phyloP scores from a whole-genome alignment of 2,113 vertebrate genomes.

The Leptosomus discolor region DNA sequence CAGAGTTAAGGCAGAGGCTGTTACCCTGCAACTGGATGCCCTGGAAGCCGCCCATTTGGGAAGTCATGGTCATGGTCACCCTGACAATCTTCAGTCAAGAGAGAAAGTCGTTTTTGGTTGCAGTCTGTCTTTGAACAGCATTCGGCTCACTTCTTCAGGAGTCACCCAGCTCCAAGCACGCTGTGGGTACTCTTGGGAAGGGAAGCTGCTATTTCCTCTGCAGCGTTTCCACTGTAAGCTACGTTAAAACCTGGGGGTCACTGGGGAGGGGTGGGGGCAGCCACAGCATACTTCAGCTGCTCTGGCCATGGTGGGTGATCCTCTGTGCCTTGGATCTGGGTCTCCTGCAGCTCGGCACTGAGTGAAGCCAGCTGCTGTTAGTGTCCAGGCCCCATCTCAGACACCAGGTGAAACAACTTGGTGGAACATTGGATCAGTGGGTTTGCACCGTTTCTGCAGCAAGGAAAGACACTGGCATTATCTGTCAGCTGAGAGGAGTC shows the following conservation, averaged over 20 bases:
- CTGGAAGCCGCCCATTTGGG: not conserved
- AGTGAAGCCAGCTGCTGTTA: not conserved
- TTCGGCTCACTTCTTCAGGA: not conserved
- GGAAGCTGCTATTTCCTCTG: not conserved
- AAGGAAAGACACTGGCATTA: not conserved
- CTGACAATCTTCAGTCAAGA: not conserved
- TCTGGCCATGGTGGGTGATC: no score
- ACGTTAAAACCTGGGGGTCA: rapidly evolving
- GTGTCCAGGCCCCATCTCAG: not conserved
- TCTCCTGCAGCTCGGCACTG: not conserved
- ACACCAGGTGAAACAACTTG: rapidly evolving
- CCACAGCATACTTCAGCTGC: not conserved
- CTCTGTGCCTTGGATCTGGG: not conserved
- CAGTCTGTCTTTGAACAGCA: not conserved
- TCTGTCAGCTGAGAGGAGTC: not conserved
- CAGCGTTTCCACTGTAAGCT: not conserved
- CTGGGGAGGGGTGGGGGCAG: rapidly evolving
- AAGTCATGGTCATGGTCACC: not conserved
- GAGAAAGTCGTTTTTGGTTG: not conserved
- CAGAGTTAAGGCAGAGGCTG: not conserved
- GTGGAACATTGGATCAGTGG: rapidly evolving
- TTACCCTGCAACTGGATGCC: not conserved
- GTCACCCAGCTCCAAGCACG: not conserved
- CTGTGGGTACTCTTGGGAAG: not conserved
- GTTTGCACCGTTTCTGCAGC: not conserved